Evolutionary conservation across 1,140 invertebrate species (phyloP).

Genomic region (Habropoda laboriosa): DNA sequence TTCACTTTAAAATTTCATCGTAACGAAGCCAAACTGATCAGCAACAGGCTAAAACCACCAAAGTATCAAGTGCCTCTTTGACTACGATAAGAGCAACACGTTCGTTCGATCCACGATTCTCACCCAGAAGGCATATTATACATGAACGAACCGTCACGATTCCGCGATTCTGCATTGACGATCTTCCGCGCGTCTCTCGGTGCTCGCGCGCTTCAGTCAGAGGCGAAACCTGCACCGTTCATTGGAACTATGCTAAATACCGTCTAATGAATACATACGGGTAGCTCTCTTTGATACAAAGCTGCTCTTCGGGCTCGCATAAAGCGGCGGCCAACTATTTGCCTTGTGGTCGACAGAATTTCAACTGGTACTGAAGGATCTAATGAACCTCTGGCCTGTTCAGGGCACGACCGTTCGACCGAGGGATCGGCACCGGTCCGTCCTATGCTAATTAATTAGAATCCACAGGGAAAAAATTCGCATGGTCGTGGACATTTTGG

Average conservation of each 20-base stretch:
- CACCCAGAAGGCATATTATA: no score
- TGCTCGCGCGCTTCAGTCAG: neutral
- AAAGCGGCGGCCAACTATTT: constrained; percentile 71
- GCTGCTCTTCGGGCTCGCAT: constrained; percentile 69
- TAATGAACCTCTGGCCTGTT: constrained; percentile 70
- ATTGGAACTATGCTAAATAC: constrained; percentile 70
- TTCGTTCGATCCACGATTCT: neutral
- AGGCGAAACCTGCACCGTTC: constrained; percentile 2
- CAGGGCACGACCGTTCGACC: constrained; percentile 26
- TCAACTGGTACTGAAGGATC: constrained; percentile 59
- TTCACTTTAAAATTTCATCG: no score
- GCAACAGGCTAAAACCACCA: no score
- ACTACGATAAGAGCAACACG: no score
- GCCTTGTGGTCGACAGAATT: constrained; percentile 74
- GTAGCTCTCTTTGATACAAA: constrained; percentile 77
- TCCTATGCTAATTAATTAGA: constrained; percentile 69
- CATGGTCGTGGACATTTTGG: constrained; percentile 51
- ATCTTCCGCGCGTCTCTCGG: constrained; percentile 30
- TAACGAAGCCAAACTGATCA: no score
- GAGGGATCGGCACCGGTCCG: constrained; percentile 9
- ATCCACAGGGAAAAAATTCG: constrained; percentile 50
- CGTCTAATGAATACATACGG: constrained; percentile 77
- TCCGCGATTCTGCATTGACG: constrained; percentile 41
- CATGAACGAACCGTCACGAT: neutral
- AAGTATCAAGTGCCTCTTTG: no score